phyloP scores from a whole-genome alignment of 2,888 invertebrate species.

The Emesis furor region DNA sequence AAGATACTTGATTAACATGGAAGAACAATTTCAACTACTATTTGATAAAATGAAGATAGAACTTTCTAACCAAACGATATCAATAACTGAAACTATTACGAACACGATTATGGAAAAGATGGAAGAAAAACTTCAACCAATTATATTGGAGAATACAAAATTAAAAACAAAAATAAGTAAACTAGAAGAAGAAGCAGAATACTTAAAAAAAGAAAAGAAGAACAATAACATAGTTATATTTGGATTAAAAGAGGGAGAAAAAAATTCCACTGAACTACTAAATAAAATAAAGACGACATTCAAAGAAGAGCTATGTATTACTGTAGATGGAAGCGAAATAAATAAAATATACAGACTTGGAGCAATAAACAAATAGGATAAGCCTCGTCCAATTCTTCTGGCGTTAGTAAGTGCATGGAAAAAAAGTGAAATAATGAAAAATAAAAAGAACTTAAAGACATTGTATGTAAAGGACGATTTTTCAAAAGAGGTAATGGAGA shows the following conservation, averaged over 20 bases:
- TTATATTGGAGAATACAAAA: slow-evolving; percentile 54
- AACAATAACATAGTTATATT: slow-evolving; percentile 44
- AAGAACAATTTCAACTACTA: too few species aligned
- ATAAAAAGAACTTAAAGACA: slow-evolving; percentile 27
- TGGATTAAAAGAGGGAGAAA: slow-evolving; percentile 44
- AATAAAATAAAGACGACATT: slow-evolving; percentile 24
- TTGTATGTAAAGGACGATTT: slow-evolving; percentile 13
- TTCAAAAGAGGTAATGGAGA: background rate
- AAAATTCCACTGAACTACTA: slow-evolving; percentile 25
- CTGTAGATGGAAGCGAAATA: slow-evolving; percentile 24
- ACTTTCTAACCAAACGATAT: background rate
- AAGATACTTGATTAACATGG: too few species aligned
- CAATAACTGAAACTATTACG: slow-evolving; percentile 34
- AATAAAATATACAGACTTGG: slow-evolving; percentile 35
- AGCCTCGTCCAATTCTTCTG: slow-evolving; percentile 40
- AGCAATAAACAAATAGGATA: slow-evolving; percentile 18
- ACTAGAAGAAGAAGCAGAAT: slow-evolving; percentile 44
- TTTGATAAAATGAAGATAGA: background rate
- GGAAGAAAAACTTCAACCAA: slow-evolving; percentile 52
- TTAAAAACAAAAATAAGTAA: slow-evolving; percentile 43
- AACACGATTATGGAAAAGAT: slow-evolving; percentile 49
- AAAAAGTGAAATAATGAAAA: slow-evolving; percentile 38
- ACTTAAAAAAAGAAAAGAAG: slow-evolving; percentile 49
- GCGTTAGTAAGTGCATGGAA: slow-evolving; percentile 43
- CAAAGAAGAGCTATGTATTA: slow-evolving; percentile 31